These are phyloP conservation scores for Hippocampus barbouri DNA, from an alignment of 2,113 vertebrate species.

Conservation along the genomic window DNA sequence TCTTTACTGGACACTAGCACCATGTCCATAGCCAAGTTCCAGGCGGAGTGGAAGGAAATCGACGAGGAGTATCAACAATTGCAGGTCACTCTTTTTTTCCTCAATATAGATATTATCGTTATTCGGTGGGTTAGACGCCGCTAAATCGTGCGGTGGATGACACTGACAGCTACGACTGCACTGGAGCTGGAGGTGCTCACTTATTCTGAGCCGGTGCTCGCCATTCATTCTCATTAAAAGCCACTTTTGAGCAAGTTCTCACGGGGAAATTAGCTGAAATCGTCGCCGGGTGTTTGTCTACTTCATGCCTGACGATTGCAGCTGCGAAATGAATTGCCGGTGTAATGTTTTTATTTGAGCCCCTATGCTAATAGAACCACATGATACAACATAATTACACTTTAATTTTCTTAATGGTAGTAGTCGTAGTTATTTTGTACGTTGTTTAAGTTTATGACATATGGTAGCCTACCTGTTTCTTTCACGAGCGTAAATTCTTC, in stretches of 20 bases:
- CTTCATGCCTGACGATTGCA: slow-evolving; percentile 40
- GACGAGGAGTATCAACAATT: slow-evolving; percentile 86
- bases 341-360: background rate
- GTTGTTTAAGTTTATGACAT: background rate
- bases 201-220: slow-evolving; percentile 1
- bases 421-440: no score
- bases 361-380: background rate
- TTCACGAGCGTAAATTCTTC: background rate
- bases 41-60: slow-evolving; percentile 82
- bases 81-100: slow-evolving; percentile 72
- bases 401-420: background rate
- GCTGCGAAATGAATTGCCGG: background rate
- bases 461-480: background rate
- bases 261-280: background rate
- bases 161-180: slow-evolving; percentile 5
- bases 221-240: slow-evolving; percentile 32
- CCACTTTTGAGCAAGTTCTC: background rate
- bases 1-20: slow-evolving; percentile 3
- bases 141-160: slow-evolving; percentile 1
- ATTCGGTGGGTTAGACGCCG: background rate
- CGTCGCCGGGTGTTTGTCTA: background rate
- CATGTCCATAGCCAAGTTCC: slow-evolving; percentile 75
- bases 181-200: background rate
- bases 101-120: background rate
- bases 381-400: background rate